phyloP scores from a whole-genome alignment of 2,888 invertebrate species.

The Argyresthia goedartella region DNA sequence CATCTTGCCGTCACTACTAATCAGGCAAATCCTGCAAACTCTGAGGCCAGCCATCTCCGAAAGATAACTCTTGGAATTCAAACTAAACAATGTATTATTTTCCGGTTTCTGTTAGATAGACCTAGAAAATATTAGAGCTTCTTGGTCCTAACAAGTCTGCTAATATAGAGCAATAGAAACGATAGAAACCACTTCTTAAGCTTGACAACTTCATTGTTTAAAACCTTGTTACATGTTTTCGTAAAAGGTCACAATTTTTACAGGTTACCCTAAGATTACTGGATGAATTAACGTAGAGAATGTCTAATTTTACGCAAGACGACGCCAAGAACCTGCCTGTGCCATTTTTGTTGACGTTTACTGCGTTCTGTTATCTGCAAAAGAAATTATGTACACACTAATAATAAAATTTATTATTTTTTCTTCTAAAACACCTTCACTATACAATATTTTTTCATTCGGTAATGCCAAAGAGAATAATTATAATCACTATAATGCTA shows the following conservation, averaged over 20 bases:
- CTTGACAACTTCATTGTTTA: too few relatives aligned
- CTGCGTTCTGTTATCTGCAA: not conserved
- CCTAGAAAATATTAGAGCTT: slow-evolving; percentile 56
- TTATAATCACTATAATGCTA: too few relatives aligned
- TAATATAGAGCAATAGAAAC: not conserved
- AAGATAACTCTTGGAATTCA: not conserved
- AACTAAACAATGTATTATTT: slow-evolving; percentile 2
- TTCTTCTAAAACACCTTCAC: too few relatives aligned
- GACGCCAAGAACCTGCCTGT: slow-evolving; percentile 30
- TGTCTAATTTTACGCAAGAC: slow-evolving; percentile 46
- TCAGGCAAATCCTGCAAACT: slow-evolving; percentile 52
- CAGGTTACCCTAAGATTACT: too few relatives aligned
- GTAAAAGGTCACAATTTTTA: too few relatives aligned
- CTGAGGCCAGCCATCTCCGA: slow-evolving; percentile 32
- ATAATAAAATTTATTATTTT: too few relatives aligned
- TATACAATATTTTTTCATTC: too few relatives aligned
- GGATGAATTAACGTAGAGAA: too few relatives aligned
- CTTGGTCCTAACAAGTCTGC: slow-evolving; percentile 14
- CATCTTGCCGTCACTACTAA: slow-evolving; percentile 35
- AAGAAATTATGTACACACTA: too few relatives aligned
- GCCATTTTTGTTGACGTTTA: slow-evolving; percentile 26
- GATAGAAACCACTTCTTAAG: too few relatives aligned
- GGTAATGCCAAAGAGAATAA: too few relatives aligned
- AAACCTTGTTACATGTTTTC: too few relatives aligned
- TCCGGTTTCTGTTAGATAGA: slow-evolving; percentile 22